phyloP scores from a whole-genome alignment of 2,797 vertebrate genomes.

The Scarus forsteni region DNA sequence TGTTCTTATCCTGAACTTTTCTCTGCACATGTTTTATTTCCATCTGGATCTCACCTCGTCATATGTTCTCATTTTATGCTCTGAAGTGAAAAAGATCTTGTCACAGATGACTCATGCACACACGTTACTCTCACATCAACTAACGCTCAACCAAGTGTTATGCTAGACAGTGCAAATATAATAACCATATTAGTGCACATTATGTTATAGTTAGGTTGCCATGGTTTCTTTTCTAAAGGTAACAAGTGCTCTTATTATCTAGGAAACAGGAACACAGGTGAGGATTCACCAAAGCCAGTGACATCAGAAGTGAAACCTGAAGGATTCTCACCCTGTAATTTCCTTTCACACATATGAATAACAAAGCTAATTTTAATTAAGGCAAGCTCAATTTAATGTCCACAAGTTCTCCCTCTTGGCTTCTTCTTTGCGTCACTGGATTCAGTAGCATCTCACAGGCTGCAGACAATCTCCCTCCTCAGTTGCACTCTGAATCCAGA shows the following conservation, averaged over 20 bases:
- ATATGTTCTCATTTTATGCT: constrained; percentile 15
- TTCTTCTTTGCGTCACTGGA: neutral
- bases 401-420: constrained; percentile 2
- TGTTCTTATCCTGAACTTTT: constrained; percentile 4
- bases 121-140: constrained; percentile 2
- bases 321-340: constrained; percentile 35
- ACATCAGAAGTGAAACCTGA: constrained; percentile 10
- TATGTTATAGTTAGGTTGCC: neutral
- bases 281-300: constrained; percentile 7
- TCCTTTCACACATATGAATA: constrained; percentile 17
- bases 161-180: constrained; percentile 7
- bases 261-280: constrained; percentile 3
- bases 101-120: constrained; percentile 15
- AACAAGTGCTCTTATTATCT: neutral
- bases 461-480: neutral
- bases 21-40: constrained; percentile 22
- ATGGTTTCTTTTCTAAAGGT: neutral
- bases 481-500: constrained; percentile 6
- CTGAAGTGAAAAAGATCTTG: constrained; percentile 15
- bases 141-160: constrained; percentile 11
- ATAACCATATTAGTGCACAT: constrained; percentile 5
- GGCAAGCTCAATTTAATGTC: constrained; percentile 4
- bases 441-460: neutral
- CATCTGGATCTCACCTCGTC: constrained; percentile 24
- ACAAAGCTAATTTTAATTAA: neutral